Base-by-base conservation (phyloP, 1,140 invertebrate genomes). In the Drosophila repleta region DNA sequence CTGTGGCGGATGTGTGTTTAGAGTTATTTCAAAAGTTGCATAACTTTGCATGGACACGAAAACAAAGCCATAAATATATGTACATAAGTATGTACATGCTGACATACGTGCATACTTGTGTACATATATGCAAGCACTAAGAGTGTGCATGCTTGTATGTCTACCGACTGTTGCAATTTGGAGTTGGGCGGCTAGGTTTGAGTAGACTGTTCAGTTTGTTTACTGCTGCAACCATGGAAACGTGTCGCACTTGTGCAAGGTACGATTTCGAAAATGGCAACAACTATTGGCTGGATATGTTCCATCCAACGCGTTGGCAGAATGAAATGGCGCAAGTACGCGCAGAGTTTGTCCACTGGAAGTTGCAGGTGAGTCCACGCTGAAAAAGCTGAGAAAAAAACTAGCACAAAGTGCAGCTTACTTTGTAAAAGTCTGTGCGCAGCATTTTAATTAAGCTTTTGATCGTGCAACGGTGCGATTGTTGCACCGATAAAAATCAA, bases 211-310 rank as follows among this genome's bases (percentile, higher is more conserved):
- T 76, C 46, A 85, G 64, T 77, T 71, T 74, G 71, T 57, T 74
- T 75, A 65, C 41, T 76, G 66, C 63, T 32, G 70, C 60, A 68
- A 76, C 62, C 70, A 91, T 91, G 90, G 90, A 91, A 89, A 91
- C 90, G 69, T 91, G 90, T 67, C 90, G 90, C 49, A 91, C 90
- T 63, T 91, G 90, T 91, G 90, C 90, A 41, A 90, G 81, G 48
- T 91, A 85, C 73, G 90, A 90, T 75, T 91, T 90, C 51, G 90
- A 89, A 74, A 87, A 79, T 81, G 82, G 82, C 63, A 82, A 75
- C 57, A 88, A 76, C 41, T 87, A 81, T 73, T 80, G 77, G 77
- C 55, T 91, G 63, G 90, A 91, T 72, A 73, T 91, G 56, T 88
- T 90, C 48, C 85, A 91, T 84, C 75, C 90, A 57, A 80, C 65